A percentile compares a stretch with the other conserved stretches of the same genome.
Conservation (phyloP, 2,113 vertebrate genomes). For the Pongo pygmaeus region DNA sequence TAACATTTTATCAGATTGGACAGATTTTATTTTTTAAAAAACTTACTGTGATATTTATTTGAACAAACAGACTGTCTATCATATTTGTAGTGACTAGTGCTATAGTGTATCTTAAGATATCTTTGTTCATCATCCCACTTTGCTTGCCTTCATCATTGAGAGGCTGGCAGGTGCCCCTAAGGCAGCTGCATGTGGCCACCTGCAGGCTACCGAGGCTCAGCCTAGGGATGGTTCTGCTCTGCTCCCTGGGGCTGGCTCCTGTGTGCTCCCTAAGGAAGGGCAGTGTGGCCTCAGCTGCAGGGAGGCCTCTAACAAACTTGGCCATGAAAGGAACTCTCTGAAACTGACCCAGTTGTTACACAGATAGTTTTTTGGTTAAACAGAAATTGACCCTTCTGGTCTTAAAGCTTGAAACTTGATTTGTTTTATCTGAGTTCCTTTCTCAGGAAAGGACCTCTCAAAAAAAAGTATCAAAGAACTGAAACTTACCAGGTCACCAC, state of each 20-base stretch:
- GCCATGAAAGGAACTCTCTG: not conserved
- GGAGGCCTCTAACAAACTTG: not conserved
- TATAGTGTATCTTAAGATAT: not conserved
- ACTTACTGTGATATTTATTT: no score
- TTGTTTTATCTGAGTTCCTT: no score
- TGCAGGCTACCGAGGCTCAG: accelerated
- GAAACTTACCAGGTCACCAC: no score
- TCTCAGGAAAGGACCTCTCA: no score
- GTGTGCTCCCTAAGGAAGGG: not conserved
- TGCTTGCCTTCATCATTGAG: not conserved
- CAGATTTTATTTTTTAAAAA: not conserved
- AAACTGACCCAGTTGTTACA: no score
- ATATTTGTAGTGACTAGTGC: not conserved
- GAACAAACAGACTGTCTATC: not conserved
- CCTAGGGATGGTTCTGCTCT: not conserved
- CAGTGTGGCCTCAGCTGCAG: not conserved
- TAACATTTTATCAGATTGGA: not conserved
- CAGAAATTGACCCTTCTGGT: no score
- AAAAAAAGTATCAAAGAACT: no score
- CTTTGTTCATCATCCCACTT: not conserved
- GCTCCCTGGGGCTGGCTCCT: not conserved
- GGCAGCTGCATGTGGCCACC: accelerated
- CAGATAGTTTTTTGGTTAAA: no score
- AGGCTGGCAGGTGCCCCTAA: not conserved
- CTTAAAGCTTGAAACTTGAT: no score